Base-by-base conservation (phyloP, 2,888 invertebrate species). In the Stenoptilia bipunctidactyla region DNA sequence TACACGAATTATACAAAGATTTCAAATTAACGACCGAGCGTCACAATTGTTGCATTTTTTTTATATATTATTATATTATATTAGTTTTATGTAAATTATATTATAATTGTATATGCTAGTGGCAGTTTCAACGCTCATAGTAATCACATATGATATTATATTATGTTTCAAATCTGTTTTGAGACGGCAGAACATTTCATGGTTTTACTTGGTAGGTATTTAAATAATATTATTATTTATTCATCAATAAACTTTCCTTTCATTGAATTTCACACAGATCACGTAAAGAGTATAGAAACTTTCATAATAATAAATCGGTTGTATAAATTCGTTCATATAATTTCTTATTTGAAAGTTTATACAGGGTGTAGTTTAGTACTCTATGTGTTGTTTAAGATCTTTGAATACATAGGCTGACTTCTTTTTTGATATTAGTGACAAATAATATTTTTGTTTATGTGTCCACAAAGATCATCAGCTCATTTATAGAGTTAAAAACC, bases 91-190 rank as follows among this genome's bases (percentile, higher is more conserved):
- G 9, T 9, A 61, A 67, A 59, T 66, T 69, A 69, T 73, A 70
- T 73, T 61, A 72, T 62, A 64, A 61, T 62, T 72, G 64, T 69
- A 60, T 59, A 68, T 59, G 61, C 77, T 83, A 83, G 69, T 83
- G 82, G 82, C 82, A 83, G 82, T 83, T 70, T 66, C 52, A 62
- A 75, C 67, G 73, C 69, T 75, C 66, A 30, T 10, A 30, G 2
- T 30, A 25, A 25, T 25, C 9, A 25, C 5, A 25, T 25, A 25
- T 65, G 64, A 64, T 66, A 61, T 56, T 55, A 54, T 49, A 53
- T 58, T 44, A 42, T n/a, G n/a, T 9, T 30, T n/a, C 12, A n/a
- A 8, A 10, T n/a, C 6, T 30, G 30, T 30, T 20, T 20, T 50
- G 51, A 46, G 53, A 45, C 44, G 42, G 38, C 36, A 38, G 38